Percentiles rank a stretch among this genome's conserved stretches.
These are phyloP conservation scores for Drosophila helvetica DNA, from an alignment of 2,888 invertebrate species.

Conservation along the genomic window DNA sequence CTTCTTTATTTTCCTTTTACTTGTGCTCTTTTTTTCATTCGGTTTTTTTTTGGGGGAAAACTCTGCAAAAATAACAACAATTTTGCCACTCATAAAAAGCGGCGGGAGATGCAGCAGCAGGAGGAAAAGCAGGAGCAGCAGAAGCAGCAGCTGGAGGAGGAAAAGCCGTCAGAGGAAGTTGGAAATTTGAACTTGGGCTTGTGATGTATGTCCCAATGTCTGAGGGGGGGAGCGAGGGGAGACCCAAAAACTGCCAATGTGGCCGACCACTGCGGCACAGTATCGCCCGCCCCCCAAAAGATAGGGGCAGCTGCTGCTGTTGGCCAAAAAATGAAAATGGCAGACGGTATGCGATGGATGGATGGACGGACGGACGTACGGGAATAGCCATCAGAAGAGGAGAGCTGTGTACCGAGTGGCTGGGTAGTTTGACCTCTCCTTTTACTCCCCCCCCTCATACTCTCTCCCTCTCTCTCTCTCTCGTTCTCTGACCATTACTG, in stretches of 20 bases:
- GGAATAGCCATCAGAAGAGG: slow-evolving; percentile 35
- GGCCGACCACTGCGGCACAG: slow-evolving; percentile 72
- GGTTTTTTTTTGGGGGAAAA: slow-evolving; percentile 38
- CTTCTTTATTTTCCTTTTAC: slow-evolving; percentile 40
- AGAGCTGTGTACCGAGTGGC: slow-evolving; percentile 39
- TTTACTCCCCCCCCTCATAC: slow-evolving; percentile 10
- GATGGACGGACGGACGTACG: slow-evolving; percentile 23
- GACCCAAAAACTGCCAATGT: slow-evolving; percentile 62
- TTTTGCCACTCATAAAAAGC: slow-evolving; percentile 76
- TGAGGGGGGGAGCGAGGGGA: slow-evolving; percentile 31
- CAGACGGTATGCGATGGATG: slow-evolving; percentile 62
- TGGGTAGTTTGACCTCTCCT: slow-evolving; percentile 39
- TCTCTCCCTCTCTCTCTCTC: too few species aligned
- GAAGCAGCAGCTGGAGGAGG: slow-evolving; percentile 1
- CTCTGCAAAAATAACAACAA: slow-evolving; percentile 70
- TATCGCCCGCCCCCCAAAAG: slow-evolving; percentile 4
- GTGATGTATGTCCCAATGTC: slow-evolving; percentile 71
- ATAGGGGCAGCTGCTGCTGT: slow-evolving; percentile 9
- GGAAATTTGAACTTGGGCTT: slow-evolving; percentile 79
- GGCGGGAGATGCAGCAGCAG: slow-evolving; percentile 10
- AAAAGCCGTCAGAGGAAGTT: slow-evolving; percentile 29
- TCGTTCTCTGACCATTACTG: slow-evolving; percentile 12
- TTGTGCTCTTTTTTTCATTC: slow-evolving; percentile 22
- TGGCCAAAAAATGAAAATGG: slow-evolving; percentile 69
- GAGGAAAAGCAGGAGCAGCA: not conserved